Evolutionary conservation across 1,140 invertebrate species (phyloP).

Genomic region (Drosophila sechellia): DNA sequence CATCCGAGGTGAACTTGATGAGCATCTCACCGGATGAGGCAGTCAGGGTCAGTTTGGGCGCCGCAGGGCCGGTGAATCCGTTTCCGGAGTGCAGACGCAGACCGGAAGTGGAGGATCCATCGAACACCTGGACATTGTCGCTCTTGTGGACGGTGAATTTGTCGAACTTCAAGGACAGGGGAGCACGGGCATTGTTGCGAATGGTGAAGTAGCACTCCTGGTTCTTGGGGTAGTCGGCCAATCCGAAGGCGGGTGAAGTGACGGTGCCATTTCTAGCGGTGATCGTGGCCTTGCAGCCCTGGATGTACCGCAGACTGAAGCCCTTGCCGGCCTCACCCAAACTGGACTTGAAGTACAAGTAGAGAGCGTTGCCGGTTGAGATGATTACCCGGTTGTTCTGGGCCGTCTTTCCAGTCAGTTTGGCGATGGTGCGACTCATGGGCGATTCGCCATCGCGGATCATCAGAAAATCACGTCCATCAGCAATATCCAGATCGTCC

Average conservation of each 20-base stretch:
- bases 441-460: slow-evolving; percentile 95
- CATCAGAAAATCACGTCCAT: slow-evolving; percentile 93
- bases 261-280: slow-evolving; percentile 93
- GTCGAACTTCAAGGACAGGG: slow-evolving; percentile 94
- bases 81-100: slow-evolving; percentile 94
- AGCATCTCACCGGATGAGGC: slow-evolving; percentile 96
- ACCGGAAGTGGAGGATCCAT: slow-evolving; percentile 93
- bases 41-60: slow-evolving; percentile 94
- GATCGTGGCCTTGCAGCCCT: slow-evolving; percentile 94
- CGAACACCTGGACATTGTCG: slow-evolving; percentile 95
- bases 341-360: slow-evolving; percentile 96
- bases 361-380: slow-evolving; percentile 94
- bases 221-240: slow-evolving; percentile 94
- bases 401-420: slow-evolving; percentile 91
- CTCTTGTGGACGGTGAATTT: slow-evolving; percentile 94
- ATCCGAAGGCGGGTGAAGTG: slow-evolving; percentile 93
- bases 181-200: slow-evolving; percentile 92
- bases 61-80: slow-evolving; percentile 91
- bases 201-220: slow-evolving; percentile 96
- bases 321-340: slow-evolving; percentile 94
- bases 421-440: slow-evolving; percentile 92
- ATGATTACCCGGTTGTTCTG: slow-evolving; percentile 94
- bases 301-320: slow-evolving; percentile 95
- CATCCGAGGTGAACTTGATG: slow-evolving; percentile 94
- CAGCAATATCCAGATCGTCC: slow-evolving; percentile 95